Percentiles rank a stretch among this genome's conserved stretches.
These are phyloP conservation scores for Cercopithecus petaurista DNA, from an alignment of 2,797 vertebrate species.

Conservation along the genomic window DNA sequence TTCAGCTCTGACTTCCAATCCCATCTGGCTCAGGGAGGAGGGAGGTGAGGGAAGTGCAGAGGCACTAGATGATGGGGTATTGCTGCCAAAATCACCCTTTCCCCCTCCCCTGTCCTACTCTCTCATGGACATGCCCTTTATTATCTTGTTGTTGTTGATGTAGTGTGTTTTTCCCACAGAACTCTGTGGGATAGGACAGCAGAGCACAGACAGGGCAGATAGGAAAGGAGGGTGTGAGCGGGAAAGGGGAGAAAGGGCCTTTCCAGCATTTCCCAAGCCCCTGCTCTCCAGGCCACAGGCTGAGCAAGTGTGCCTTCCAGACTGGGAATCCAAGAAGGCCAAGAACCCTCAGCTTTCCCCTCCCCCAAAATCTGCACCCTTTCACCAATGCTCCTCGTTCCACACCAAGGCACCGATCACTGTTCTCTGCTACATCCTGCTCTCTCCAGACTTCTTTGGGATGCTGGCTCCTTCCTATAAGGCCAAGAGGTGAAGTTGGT, in stretches of 20 bases:
- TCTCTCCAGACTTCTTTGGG: not conserved
- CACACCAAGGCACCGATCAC: not conserved
- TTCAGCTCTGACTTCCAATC: not conserved
- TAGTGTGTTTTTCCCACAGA: slow-evolving; percentile 43
- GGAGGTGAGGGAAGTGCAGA: not conserved
- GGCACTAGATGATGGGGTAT: slow-evolving; percentile 4
- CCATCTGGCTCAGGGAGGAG: not conserved
- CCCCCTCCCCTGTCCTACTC: not conserved
- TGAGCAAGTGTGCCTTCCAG: not conserved
- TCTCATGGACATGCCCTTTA: slow-evolving; percentile 22
- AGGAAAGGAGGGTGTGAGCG: not conserved
- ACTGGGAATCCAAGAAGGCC: not conserved
- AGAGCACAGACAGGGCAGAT: not conserved
- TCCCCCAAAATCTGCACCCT: not conserved
- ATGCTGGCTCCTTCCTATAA: not conserved
- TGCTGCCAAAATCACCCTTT: slow-evolving; percentile 37
- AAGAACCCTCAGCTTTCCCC: not conserved
- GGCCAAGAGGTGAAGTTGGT: not conserved
- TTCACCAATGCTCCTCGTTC: not conserved
- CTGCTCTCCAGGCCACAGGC: not conserved
- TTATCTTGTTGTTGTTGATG: slow-evolving; percentile 55
- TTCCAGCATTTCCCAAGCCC: not conserved
- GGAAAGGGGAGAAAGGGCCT: not conserved
- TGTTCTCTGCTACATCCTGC: not conserved
- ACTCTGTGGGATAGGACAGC: not conserved